A percentile compares a stretch with the other conserved stretches of the same genome.
Conservation (phyloP, 2,113 vertebrate genomes). For the Nerophis ophidion region DNA sequence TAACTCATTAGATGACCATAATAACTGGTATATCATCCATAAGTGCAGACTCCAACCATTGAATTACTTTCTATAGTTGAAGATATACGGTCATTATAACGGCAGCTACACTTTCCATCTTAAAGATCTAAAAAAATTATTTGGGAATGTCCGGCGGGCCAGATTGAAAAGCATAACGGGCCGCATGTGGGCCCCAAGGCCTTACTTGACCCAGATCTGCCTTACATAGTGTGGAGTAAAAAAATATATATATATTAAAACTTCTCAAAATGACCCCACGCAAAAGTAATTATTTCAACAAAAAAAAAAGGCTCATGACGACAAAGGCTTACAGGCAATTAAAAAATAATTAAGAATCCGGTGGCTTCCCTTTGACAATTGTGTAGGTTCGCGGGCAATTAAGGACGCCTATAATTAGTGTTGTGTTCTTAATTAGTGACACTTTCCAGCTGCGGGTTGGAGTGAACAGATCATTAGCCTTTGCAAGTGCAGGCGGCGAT, state of each 20-base stretch:
- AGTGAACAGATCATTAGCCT: constrained; percentile 41
- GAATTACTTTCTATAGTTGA: too few species aligned
- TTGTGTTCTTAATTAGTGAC: constrained; percentile 70
- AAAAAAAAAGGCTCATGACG: not conserved
- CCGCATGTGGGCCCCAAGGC: too few species aligned
- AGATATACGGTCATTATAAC: too few species aligned
- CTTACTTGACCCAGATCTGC: too few species aligned
- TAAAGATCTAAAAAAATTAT: too few species aligned
- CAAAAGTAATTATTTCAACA: constrained; percentile 54
- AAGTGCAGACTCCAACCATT: too few species aligned
- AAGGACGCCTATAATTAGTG: constrained; percentile 72
- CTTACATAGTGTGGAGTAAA: too few species aligned
- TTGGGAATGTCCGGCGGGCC: too few species aligned
- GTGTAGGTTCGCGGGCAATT: constrained; percentile 71
- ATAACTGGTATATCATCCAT: too few species aligned
- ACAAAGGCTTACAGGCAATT: constrained; percentile 62
- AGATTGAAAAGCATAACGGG: too few species aligned
- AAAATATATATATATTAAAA: constrained; percentile 36
- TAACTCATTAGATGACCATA: too few species aligned
- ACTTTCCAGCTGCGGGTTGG: constrained; percentile 46
- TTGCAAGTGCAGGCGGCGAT: constrained; percentile 5
- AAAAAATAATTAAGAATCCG: constrained; percentile 73
- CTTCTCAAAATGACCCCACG: constrained; percentile 54
- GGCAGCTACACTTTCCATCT: too few species aligned
- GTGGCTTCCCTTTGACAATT: constrained; percentile 73